Conservation (phyloP, 2,888 invertebrate species). For the Lochmaea capreae region DNA sequence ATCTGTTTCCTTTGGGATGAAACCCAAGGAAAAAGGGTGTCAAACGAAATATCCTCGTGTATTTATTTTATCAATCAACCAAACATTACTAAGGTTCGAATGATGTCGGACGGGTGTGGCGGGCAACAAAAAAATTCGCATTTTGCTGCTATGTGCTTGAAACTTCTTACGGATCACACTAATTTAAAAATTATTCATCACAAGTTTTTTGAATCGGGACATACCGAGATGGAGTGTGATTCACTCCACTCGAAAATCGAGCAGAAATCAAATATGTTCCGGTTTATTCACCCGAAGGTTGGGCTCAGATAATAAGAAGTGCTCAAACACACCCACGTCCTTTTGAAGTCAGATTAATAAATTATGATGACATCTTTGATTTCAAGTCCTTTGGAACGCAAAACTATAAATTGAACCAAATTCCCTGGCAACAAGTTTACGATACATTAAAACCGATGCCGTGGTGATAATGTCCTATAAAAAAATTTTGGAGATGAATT, state of each 20-base stretch:
- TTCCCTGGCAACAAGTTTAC: conserved; percentile 30
- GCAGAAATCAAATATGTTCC: conserved; percentile 7
- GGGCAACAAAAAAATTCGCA: conserved; percentile 3
- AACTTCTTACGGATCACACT: conserved; percentile 1
- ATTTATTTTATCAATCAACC: neutral
- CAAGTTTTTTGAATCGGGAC: neutral
- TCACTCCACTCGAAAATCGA: conserved; percentile 7
- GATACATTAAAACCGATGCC: conserved; percentile 22
- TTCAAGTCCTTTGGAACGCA: conserved; percentile 16
- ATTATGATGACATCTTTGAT: conserved; percentile 26
- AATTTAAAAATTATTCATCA: conserved; percentile 1
- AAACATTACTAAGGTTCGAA: neutral
- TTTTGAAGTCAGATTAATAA: conserved; percentile 22
- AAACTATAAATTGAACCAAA: conserved; percentile 29
- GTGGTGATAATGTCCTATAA: conserved; percentile 18
- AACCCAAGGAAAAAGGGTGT: neutral
- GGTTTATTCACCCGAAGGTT: neutral
- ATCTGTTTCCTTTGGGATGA: conserved; percentile 49
- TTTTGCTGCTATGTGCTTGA: conserved; percentile 1
- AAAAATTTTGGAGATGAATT: conserved; percentile 28
- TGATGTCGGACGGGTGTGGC: conserved; percentile 2
- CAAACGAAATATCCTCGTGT: neutral
- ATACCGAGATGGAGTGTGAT: conserved; percentile 9
- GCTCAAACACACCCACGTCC: conserved; percentile 35
- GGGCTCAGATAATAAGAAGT: conserved; percentile 18